Base-by-base conservation (phyloP, 2,113 vertebrate species). In the Falco punctatus region DNA sequence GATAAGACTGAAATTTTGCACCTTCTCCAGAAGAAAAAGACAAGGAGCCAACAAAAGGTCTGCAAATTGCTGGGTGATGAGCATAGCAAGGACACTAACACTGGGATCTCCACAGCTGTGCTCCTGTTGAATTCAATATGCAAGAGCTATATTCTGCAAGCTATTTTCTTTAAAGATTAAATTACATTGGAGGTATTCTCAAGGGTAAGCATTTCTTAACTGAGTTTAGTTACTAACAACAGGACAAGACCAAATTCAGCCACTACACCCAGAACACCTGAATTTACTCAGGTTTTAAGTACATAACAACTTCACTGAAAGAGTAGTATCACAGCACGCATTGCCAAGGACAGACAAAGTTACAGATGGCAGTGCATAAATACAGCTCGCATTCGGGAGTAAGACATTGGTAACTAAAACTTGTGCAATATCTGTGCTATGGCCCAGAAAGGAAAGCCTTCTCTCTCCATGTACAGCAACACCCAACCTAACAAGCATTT, bases 231-330 rank as follows among this genome's bases (percentile, higher is more conserved):
- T 15, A 52, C 17, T 78, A 35, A 15, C 27, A 86, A 73, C 22
- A 44, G 40, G 38, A 20, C 44, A 88, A 57, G 13, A 44, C 9
- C 7, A 2, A 85, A 71, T 67, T 44, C 57, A 87, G 22, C 17
- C 42, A 46, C 57, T 42, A n/a, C 1, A 6, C 8, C 59, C 33
- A 52, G 30, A 42, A 78, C 51, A 51, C 13, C 22, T 6, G 11
- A 46, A 72, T 80, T 82, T 28, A 72, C 11, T 59, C 44, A 9
- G 22, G 35, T 71, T 70, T 72, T 32, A 59, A 27, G 52, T 27
- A 18, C 9, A 27, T 20, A 49, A 35, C 0, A 1, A 32, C 26
- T 83, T 61, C 49, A 64, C 1, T 0, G 33, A 42, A 61, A 48
- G 40, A 62, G 28, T 0, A 12, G 35, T 51, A 49, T 54, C 64